Conservation (phyloP, 2,797 vertebrate species). For the Cryptoprocta ferox region DNA sequence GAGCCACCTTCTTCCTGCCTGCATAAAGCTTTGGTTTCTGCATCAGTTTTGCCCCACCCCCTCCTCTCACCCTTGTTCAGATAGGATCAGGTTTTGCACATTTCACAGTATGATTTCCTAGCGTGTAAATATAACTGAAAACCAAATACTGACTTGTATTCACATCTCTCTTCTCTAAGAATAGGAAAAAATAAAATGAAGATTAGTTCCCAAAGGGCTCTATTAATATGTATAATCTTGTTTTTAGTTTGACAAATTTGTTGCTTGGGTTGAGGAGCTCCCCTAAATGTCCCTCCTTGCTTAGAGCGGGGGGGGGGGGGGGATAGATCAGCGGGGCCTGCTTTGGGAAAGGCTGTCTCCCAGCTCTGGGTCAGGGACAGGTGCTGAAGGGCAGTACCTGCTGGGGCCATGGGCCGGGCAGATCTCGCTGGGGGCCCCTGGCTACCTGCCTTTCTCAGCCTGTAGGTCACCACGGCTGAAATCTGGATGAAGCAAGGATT, state of each 20-base stretch:
- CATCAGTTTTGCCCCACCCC: not conserved
- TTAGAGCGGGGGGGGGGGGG: not conserved
- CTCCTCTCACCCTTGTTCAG: not conserved
- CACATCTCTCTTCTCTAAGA: not conserved
- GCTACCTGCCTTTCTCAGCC: not conserved
- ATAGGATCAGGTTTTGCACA: not conserved
- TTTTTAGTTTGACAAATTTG: not conserved
- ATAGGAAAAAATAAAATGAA: not conserved
- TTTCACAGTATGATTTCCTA: not conserved
- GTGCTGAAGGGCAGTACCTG: no score
- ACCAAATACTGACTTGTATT: not conserved
- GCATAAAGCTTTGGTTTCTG: not conserved
- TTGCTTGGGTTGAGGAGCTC: not conserved
- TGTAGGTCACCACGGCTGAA: not conserved
- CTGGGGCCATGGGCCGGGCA: not conserved
- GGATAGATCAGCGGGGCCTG: not conserved
- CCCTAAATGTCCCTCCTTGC: not conserved
- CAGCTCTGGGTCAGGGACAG: not conserved
- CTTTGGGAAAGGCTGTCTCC: not conserved
- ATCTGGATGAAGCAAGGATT: not conserved
- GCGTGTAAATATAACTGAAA: not conserved
- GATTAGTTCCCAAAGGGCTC: not conserved
- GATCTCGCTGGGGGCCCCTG: accelerated
- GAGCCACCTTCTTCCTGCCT: not conserved
- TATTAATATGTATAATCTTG: not conserved